Evolutionary conservation across 2,797 vertebrate species (phyloP), one percentile per base, ranked within the genome.

Genomic region (Micrastur ruficollis): DNA sequence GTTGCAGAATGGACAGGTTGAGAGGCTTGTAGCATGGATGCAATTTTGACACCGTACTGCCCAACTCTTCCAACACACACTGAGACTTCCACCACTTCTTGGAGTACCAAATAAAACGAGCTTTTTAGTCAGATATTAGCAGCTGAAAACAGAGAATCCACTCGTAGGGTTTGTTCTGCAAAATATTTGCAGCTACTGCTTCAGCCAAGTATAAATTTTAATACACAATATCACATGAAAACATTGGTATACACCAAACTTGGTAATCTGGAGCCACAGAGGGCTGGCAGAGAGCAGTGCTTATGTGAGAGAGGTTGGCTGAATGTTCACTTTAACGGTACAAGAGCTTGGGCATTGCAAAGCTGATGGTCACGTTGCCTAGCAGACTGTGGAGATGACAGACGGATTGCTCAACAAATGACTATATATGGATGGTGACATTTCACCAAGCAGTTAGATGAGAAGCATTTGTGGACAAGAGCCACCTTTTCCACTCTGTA

Each of bases 321-420:
- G 74, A 79, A 56, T 66, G 40, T 12, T 70, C 22, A 58, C 17
- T 56, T 59, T 46, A 94, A 40, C 62, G 68, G 29, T 47, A 20
- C 29, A 82, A 73, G 40, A 3, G 3, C 49, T 91, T 76, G 81
- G 63, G 44, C 0, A 0, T 61, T 89, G 84, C 29, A 58, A 91
- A 85, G 27, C 61, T 87, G 65, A 44, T 79, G 85, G 71, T 83
- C 89, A 70, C 3, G 4, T 53, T 82, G 65, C 52, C 62, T 56
- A 86, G 80, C 62, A 94, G 76, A 50, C 22, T n/a, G 34, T 20
- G 55, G 73, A 92, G 68, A 25, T 89, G 86, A 76, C 81, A 89
- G 65, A 75, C 1, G 1, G 38, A 50, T 78, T 80, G 44, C 67
- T 92, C 67, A 94, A 92, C 34, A 82, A 90, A 89, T 36, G 53